Percentiles rank a stretch among this genome's conserved stretches.
phyloP scores from a whole-genome alignment of 1,140 invertebrate species.

The Choristoneura fumiferana region DNA sequence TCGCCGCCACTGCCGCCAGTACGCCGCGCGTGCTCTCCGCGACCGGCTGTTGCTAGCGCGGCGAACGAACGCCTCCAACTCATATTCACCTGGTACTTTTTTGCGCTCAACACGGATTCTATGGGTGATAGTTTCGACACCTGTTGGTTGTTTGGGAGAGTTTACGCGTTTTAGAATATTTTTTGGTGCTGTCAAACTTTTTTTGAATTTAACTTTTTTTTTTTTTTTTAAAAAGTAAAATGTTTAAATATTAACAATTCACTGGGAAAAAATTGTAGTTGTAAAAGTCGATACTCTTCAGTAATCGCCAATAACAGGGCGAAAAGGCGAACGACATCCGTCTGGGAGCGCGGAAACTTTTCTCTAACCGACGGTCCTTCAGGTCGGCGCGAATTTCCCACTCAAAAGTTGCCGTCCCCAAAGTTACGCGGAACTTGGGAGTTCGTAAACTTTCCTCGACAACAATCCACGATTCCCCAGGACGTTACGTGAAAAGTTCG shows the following conservation, averaged over 20 bases:
- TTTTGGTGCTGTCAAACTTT: background rate
- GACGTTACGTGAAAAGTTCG: constrained; percentile 25
- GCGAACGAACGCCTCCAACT: constrained; percentile 13
- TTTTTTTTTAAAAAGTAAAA: constrained; percentile 4
- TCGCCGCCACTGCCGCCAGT: constrained; percentile 40
- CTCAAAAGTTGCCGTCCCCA: constrained; percentile 52
- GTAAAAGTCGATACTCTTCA: background rate
- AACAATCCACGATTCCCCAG: constrained; percentile 48
- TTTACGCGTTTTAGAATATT: background rate
- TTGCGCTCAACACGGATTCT: constrained; percentile 7
- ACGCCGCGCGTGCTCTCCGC: constrained; percentile 61
- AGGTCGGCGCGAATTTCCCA: constrained; percentile 61
- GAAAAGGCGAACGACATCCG: constrained; percentile 39
- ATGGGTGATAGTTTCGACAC: background rate
- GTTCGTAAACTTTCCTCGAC: constrained; percentile 53
- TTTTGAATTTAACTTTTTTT: constrained; percentile 7
- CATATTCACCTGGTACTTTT: constrained; percentile 5
- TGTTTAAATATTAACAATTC: background rate
- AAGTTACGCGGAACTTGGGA: constrained; percentile 59
- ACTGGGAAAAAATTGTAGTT: background rate
- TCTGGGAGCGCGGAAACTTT: constrained; percentile 62
- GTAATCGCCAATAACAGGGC: background rate
- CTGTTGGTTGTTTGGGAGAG: constrained; percentile 4
- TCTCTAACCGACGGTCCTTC: constrained; percentile 71
- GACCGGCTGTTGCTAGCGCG: constrained; percentile 41